These are phyloP conservation scores for Cataglyphis rosenhaueri DNA, from an alignment of 2,888 invertebrate species.

Conservation along the genomic window DNA sequence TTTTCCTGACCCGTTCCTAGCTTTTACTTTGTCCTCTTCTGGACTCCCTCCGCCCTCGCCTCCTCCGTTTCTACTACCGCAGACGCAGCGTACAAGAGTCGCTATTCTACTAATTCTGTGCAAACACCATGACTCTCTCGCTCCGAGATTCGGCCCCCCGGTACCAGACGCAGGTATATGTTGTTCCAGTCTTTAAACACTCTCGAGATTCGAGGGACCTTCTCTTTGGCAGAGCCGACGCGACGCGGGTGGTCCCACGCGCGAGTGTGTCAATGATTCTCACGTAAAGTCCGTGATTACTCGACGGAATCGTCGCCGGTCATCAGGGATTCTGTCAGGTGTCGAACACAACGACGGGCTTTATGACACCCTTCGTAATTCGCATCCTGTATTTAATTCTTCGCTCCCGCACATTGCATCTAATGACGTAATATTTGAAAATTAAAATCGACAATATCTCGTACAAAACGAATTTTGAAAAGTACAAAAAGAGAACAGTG, in stretches of 20 bases:
- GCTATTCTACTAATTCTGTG: constrained; percentile 78
- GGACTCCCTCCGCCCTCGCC: constrained; percentile 26
- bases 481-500: background rate
- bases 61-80: background rate
- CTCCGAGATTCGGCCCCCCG: constrained; percentile 70
- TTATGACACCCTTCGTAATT: background rate
- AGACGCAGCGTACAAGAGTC: constrained; percentile 63
- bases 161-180: constrained; percentile 79
- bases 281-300: constrained; percentile 49
- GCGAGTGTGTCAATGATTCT: constrained; percentile 72
- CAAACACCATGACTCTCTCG: constrained; percentile 72
- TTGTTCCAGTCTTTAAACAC: constrained; percentile 79
- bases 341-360: background rate
- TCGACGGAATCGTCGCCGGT: constrained; percentile 54
- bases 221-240: constrained; percentile 72
- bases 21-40: constrained; percentile 56
- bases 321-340: constrained; percentile 18
- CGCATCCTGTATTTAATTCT: background rate
- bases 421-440: background rate
- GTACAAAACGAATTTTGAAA: background rate
- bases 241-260: constrained; percentile 73
- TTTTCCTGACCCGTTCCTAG: constrained; percentile 46
- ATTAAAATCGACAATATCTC: background rate
- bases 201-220: constrained; percentile 64
- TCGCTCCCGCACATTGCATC: background rate